These are phyloP conservation scores for Aleiodes alternator DNA, from an alignment of 2,888 invertebrate species.

Conservation along the genomic window DNA sequence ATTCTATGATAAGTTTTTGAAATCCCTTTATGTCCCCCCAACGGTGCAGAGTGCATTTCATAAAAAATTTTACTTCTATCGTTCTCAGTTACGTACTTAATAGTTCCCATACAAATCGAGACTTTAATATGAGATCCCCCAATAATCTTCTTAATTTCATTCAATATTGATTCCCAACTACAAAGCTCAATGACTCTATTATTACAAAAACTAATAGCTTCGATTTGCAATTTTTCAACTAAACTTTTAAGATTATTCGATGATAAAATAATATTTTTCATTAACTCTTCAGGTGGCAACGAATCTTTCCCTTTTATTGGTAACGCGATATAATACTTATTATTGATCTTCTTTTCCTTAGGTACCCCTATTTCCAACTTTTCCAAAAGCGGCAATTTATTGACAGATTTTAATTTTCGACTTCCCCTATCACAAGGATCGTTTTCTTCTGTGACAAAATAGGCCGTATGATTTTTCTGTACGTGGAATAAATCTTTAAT, in stretches of 20 bases:
- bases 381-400: too few relatives aligned
- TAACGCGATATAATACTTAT: too few relatives aligned
- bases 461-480: neutral
- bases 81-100: neutral
- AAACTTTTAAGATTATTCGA: too few relatives aligned
- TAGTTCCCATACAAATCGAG: constrained; percentile 5
- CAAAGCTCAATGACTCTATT: too few relatives aligned
- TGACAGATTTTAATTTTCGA: neutral
- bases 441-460: neutral
- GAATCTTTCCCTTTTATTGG: too few relatives aligned
- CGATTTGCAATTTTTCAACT: too few relatives aligned
- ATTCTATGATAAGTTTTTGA: constrained; percentile 43
- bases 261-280: too few relatives aligned
- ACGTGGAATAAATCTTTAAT: neutral
- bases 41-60: constrained; percentile 13
- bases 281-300: too few relatives aligned
- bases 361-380: too few relatives aligned
- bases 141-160: neutral
- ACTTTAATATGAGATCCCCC: neutral
- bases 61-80: constrained; percentile 8
- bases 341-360: too few relatives aligned
- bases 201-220: too few relatives aligned
- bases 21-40: constrained; percentile 41
- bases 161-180: too few relatives aligned
- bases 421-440: neutral